Evolutionary conservation across 2,113 vertebrate species (phyloP).

Genomic region (Gallinago undulata): DNA sequence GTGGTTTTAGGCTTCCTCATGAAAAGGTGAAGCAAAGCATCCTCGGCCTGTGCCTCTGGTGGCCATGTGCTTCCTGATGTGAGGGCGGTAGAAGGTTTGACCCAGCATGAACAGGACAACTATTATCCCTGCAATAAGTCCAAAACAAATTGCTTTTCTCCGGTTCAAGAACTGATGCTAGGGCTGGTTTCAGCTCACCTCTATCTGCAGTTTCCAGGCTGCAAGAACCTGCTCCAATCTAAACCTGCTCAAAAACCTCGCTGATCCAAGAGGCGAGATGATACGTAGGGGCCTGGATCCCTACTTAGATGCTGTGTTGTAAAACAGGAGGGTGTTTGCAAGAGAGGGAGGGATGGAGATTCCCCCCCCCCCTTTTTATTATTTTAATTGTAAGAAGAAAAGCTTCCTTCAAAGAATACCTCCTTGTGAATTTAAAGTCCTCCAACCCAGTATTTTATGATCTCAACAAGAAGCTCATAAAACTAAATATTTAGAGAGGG

Average conservation of each 20-base stretch:
- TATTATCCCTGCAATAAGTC: not conserved
- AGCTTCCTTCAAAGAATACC: conserved; percentile 2
- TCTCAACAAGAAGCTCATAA: conserved; percentile 67
- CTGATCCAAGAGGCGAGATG: not conserved
- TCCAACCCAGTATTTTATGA: conserved; percentile 56
- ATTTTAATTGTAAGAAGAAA: not conserved
- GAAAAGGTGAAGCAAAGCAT: not conserved
- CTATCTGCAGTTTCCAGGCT: not conserved
- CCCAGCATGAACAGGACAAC: not conserved
- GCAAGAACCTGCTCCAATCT: not conserved
- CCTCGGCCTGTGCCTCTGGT: not conserved
- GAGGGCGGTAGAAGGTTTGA: not conserved
- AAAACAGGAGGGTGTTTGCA: not conserved
- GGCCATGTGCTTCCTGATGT: not conserved
- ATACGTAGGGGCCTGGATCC: not conserved
- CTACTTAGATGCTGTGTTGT: not conserved
- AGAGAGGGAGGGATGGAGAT: not conserved
- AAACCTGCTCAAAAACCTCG: too few relatives aligned
- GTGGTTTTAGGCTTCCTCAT: not conserved
- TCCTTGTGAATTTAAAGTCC: conserved; percentile 35
- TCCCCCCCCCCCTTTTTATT: accelerated
- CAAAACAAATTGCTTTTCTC: not conserved
- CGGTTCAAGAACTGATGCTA: not conserved
- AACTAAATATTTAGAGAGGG: conserved; percentile 5
- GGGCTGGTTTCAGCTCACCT: not conserved